Percentiles rank a stretch among this genome's conserved stretches.
Evolutionary conservation across 2,888 invertebrate species (phyloP).

Genomic region (Tineola bisselliella): DNA sequence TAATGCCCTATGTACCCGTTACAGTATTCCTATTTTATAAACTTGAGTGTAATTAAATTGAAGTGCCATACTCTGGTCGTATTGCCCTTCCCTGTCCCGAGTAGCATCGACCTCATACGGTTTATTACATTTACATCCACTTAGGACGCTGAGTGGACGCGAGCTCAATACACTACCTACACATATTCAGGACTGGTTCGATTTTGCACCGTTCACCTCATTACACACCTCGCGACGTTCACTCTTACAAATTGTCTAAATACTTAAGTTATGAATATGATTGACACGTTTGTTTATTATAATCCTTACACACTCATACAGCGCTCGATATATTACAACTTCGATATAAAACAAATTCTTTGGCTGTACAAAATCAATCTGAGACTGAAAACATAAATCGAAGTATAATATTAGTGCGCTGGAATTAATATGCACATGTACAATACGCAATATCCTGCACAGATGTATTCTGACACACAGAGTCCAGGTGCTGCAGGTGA

Average conservation of each 20-base stretch:
- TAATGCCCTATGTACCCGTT: conserved; percentile 45
- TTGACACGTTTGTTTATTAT: conserved; percentile 10
- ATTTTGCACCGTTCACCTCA: conserved; percentile 73
- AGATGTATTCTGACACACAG: conserved; percentile 34
- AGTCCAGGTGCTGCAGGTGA: conserved; percentile 55
- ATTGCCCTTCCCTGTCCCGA: conserved; percentile 45
- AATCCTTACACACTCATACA: conserved; percentile 20
- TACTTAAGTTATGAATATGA: conserved; percentile 1
- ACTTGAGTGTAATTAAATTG: conserved; percentile 42
- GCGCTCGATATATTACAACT: conserved; percentile 55
- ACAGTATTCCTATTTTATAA: conserved; percentile 42
- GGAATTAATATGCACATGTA: conserved; percentile 48
- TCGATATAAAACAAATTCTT: conserved; percentile 22
- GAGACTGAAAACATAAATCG: conserved; percentile 21
- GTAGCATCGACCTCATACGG: conserved; percentile 20
- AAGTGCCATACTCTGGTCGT: conserved; percentile 68
- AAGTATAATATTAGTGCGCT: conserved; percentile 49
- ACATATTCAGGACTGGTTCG: conserved; percentile 61
- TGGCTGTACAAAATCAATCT: neutral
- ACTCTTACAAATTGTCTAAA: conserved; percentile 18
- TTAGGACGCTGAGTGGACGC: conserved; percentile 44
- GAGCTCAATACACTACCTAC: conserved; percentile 37
- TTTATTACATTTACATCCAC: conserved; percentile 25
- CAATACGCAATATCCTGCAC: conserved; percentile 42
- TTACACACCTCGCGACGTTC: conserved; percentile 39